A percentile compares a stretch with the other conserved stretches of the same genome.
These are phyloP conservation scores for Numenius phaeopus DNA, from an alignment of 2,797 vertebrate genomes.

Conservation along the genomic window DNA sequence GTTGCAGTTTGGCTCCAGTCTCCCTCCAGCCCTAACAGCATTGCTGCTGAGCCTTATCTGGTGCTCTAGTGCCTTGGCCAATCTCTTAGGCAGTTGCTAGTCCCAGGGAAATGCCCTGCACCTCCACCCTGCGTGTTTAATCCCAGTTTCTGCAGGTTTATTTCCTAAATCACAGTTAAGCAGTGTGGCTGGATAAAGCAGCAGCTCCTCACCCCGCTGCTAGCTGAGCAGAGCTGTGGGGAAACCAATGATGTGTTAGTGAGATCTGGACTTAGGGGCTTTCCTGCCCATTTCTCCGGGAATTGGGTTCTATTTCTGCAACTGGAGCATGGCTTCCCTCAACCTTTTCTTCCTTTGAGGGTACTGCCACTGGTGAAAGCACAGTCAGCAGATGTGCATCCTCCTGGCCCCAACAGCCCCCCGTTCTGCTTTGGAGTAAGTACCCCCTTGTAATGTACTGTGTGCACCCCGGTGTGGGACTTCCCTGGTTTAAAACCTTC, in stretches of 20 bases:
- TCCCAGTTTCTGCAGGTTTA: conserved; percentile 34
- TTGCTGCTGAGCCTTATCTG: neutral
- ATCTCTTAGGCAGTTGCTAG: neutral
- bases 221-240: neutral
- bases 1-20: neutral
- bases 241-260: neutral
- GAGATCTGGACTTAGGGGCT: neutral
- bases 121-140: neutral
- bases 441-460: neutral
- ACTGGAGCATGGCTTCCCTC: neutral
- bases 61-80: neutral
- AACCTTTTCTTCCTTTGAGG: fast-evolving
- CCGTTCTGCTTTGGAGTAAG: fast-evolving
- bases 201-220: conserved; percentile 54
- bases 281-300: neutral
- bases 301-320: neutral
- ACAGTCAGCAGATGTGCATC: neutral
- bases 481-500: neutral
- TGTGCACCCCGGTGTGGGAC: neutral
- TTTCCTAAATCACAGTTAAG: conserved; percentile 59
- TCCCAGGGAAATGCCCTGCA: neutral
- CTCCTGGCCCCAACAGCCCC: neutral
- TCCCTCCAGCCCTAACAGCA: neutral
- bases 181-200: conserved; percentile 41
- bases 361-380: neutral